Percentiles rank a stretch among this genome's conserved stretches.
These are phyloP conservation scores for Tenthredo scrophulariae DNA, from an alignment of 2,888 invertebrate species.

Conservation along the genomic window DNA sequence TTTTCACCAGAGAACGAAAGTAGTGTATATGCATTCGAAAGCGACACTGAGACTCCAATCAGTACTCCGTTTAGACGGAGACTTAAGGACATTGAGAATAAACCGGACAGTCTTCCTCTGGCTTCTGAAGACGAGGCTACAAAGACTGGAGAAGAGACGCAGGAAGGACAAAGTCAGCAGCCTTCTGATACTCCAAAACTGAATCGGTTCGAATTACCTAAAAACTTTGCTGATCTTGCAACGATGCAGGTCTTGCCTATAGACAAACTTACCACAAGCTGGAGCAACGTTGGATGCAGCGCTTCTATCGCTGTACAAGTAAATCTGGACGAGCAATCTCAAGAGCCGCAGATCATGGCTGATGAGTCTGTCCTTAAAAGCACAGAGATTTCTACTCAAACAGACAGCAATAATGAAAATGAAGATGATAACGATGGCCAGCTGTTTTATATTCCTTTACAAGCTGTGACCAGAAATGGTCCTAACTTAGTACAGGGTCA, in stretches of 20 bases:
- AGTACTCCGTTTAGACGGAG: slow-evolving; percentile 81
- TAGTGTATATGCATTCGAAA: slow-evolving; percentile 87
- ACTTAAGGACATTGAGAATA: slow-evolving; percentile 68
- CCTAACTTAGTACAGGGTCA: slow-evolving; percentile 74
- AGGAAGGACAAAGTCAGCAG: slow-evolving; percentile 53
- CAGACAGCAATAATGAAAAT: slow-evolving; percentile 75
- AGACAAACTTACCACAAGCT: slow-evolving; percentile 73
- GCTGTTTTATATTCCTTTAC: slow-evolving; percentile 84
- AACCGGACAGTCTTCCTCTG: slow-evolving; percentile 56
- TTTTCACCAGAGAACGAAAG: slow-evolving; percentile 86
- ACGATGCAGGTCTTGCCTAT: slow-evolving; percentile 73
- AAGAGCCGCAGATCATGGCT: slow-evolving; percentile 60
- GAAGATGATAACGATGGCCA: slow-evolving; percentile 81
- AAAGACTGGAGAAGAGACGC: slow-evolving; percentile 60
- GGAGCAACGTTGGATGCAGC: slow-evolving; percentile 78
- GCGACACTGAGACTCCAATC: slow-evolving; percentile 82
- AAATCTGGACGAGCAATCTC: slow-evolving; percentile 77
- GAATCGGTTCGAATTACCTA: slow-evolving; percentile 70
- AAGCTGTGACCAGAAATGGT: slow-evolving; percentile 78
- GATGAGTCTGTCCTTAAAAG: slow-evolving; percentile 67
- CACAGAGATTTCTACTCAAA: slow-evolving; percentile 78
- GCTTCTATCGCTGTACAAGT: slow-evolving; percentile 81
- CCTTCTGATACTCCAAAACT: slow-evolving; percentile 37
- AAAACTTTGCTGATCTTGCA: slow-evolving; percentile 71
- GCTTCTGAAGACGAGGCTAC: slow-evolving; percentile 77